Evolutionary conservation across 2,888 invertebrate species (phyloP).

Genomic region (Adineta ricciae): DNA sequence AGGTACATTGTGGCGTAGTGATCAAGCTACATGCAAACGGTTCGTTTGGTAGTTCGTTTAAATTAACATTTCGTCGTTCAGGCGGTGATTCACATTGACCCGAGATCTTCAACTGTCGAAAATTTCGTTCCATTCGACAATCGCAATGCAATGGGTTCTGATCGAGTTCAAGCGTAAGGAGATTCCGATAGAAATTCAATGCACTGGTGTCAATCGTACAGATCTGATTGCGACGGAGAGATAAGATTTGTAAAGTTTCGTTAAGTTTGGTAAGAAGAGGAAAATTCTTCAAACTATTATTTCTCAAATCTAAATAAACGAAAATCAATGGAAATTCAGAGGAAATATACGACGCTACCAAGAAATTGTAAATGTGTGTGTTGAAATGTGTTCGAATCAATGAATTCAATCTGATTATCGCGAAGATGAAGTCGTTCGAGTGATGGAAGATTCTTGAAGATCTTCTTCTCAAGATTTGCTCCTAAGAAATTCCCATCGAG

Average conservation of each 20-base stretch:
- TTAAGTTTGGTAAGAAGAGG: neutral
- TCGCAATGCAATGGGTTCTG: conserved; percentile 18
- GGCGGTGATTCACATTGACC: conserved; percentile 19
- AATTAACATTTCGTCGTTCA: neutral
- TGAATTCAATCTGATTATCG: conserved; percentile 3
- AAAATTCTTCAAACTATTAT: neutral
- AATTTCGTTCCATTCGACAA: neutral
- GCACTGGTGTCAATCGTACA: neutral
- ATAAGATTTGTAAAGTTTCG: conserved; percentile 13
- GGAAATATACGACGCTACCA: neutral
- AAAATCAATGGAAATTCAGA: neutral
- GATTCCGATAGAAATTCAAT: neutral
- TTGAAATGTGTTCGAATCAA: neutral
- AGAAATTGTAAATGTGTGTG: neutral
- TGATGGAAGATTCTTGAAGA: neutral
- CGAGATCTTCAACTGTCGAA: neutral
- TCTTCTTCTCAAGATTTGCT: neutral
- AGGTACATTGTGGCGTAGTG: neutral
- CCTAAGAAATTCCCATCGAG: neutral
- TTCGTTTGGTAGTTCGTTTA: neutral
- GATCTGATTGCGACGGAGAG: neutral
- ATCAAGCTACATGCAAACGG: neutral
- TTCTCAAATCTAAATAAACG: neutral
- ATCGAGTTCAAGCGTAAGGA: neutral
- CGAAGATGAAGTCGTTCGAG: conserved; percentile 3